Base-by-base conservation (phyloP, 1,140 invertebrate genomes). In the Conus betulinus region DNA sequence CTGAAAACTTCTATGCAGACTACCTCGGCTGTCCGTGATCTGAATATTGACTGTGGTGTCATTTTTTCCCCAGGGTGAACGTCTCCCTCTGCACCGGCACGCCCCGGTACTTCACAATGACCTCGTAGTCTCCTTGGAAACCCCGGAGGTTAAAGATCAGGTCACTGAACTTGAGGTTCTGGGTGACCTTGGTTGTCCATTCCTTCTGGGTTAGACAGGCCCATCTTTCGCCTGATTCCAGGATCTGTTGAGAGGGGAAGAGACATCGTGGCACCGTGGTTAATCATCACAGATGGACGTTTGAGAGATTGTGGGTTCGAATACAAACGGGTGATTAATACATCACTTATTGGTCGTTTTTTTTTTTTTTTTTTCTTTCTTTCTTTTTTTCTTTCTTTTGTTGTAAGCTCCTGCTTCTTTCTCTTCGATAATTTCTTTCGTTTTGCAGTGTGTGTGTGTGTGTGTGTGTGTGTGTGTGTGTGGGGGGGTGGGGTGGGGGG, bases 101-200 rank as follows among this genome's bases (percentile, higher is more conserved):
- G 10, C 89, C 88, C 51, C 83, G 79, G 57, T 90, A 88, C 79
- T 67, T 81, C 3, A 91, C 78, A 74, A 89, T 90, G n/a, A 91
- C 87, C 23, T 91, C 88, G 87, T 91, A 91, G 74, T 91, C 91
- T 17, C 91, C 91, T n/a, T 90, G 87, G 88, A 90, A 90, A 63
- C 89, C 91, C 25, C 90, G 79, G 11, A 90, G 13, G 57, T 63
- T 57, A 52, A 90, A 83, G 4, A 23, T 20, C 17, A 25, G 60
- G 20, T 60, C 67, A 53, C 60, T n/a, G 15, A 23, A 11, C 3
- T 87, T 81, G 86, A 91, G 27, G 27, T 84, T 76, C 52, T 60
- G 60, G 25, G 87, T 90, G 3, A 89, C 90, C 25, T 91, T 79
- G 39, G 91, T 91, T 17, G 55, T 86, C 91, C 91, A 91, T 63